phyloP scores from a whole-genome alignment of 2,113 vertebrate species.

The Aleadryas rufinucha region DNA sequence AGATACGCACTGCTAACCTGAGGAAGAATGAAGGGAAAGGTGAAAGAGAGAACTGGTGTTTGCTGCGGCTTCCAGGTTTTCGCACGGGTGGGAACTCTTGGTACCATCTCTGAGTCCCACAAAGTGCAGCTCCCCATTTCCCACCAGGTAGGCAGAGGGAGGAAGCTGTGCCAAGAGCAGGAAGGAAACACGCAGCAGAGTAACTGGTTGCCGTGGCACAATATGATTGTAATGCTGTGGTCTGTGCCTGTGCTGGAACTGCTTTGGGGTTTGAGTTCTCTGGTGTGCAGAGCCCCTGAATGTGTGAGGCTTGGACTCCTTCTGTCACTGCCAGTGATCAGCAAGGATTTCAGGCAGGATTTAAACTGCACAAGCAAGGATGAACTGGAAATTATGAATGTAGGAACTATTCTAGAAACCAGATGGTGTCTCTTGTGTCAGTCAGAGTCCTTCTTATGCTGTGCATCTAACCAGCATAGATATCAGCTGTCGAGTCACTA shows the following conservation, averaged over 20 bases:
- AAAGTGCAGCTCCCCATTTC: not conserved
- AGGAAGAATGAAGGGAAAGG: not conserved
- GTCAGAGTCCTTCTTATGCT: not conserved
- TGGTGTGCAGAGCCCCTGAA: not conserved
- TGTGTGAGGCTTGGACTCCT: not conserved
- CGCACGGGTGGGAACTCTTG: not conserved
- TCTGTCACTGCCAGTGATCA: not conserved
- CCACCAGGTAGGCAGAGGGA: not conserved
- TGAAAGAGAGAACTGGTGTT: not conserved
- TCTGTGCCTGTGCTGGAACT: not conserved
- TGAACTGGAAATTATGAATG: not conserved
- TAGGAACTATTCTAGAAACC: not conserved
- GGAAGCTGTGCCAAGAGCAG: not conserved
- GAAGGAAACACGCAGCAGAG: not conserved
- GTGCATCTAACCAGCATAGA: not conserved
- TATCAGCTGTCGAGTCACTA: not conserved
- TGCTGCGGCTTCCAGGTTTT: not conserved
- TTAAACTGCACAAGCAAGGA: not conserved
- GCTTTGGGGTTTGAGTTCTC: not conserved
- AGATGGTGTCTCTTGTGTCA: not conserved
- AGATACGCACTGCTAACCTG: not conserved
- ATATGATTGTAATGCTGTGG: not conserved
- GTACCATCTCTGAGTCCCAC: too few species aligned
- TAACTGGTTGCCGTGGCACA: not conserved
- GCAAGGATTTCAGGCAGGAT: not conserved